Evolutionary conservation across 2,113 vertebrate species (phyloP).

Genomic region (Eptesicus fuscus): DNA sequence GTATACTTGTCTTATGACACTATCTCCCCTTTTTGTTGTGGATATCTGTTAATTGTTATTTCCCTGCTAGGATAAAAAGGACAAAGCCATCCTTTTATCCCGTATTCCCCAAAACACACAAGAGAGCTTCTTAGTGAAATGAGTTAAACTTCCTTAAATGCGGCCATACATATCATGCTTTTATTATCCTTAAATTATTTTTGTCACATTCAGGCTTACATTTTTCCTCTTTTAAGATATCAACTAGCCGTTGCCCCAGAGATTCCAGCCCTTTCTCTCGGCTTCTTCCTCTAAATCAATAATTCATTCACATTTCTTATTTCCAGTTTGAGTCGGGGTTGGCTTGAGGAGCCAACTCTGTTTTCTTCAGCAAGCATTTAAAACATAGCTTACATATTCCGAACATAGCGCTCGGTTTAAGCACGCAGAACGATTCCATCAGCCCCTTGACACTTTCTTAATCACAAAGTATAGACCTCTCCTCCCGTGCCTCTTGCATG

Average conservation of each 20-base stretch:
- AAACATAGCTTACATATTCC: not conserved
- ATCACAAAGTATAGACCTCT: not conserved
- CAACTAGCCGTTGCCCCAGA: not conserved
- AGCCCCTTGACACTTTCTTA: not conserved
- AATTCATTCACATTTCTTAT: conserved; percentile 1
- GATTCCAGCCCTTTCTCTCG: not conserved
- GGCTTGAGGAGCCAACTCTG: not conserved
- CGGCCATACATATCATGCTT: not conserved
- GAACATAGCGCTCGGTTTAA: not conserved
- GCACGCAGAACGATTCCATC: not conserved
- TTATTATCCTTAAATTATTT: not conserved
- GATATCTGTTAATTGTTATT: not conserved
- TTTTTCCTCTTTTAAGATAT: conserved; percentile 2
- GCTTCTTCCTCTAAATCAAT: conserved; percentile 6
- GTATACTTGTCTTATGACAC: not conserved
- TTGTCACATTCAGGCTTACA: not conserved
- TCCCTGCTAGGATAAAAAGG: not conserved
- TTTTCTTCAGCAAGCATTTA: not conserved
- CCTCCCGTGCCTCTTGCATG: not conserved
- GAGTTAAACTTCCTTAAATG: not conserved
- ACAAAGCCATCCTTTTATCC: not conserved
- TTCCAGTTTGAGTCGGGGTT: not conserved
- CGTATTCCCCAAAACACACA: not conserved
- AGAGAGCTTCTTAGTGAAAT: not conserved
- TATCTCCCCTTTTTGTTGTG: not conserved